Evolutionary conservation across 2,797 vertebrate genomes (phyloP), one percentile per base, ranked within the genome.

Genomic region (Pangasius krempfi): DNA sequence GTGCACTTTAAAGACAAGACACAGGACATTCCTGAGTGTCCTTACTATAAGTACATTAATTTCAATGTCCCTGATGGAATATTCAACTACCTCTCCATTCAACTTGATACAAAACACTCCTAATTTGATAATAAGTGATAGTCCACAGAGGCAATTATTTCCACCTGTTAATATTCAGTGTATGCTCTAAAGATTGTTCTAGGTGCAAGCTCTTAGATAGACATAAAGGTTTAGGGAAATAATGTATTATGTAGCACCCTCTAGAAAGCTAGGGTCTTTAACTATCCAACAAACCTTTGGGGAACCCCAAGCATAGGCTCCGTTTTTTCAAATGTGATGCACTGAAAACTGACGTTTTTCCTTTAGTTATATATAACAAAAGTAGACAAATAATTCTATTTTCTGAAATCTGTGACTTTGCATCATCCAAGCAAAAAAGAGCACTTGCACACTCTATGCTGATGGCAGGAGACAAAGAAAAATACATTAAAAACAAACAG

Each of bases 61-160:
- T 88, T 62, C 25, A 87, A 50, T 88, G n/a, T 84, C 86, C 56
- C 62, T 73, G 56, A 87, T 83, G 62, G 37, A 50, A 37, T 54
- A 86, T 89, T 79, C 80, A 82, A 62, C 73, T 89, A 73, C 44
- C 68, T 73, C 87, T 79, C 86, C 78, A 86, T 86, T 89, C 22
- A 79, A 62, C 68, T 56, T 88, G 86, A 85, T 60, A 75, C 80
- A 75, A 88, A 90, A 56, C 87, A 72, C 80, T 86, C 84, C 87
- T 12, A 33, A 70, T 81, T 86, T 88, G 80, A 88, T 87, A 54
- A 88, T 85, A 40, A 76, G 76, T 88, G 86, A 89, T 91, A 81
- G 58, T 88, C 40, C 76, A 37, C 44, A 25, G 50, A 78, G 58
- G 79, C 78, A 84, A 84, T 89, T 90, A 76, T 89, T 81, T 87